These are phyloP conservation scores for Mythimna lalbum DNA, from an alignment of 2,888 invertebrate genomes.

Conservation along the genomic window DNA sequence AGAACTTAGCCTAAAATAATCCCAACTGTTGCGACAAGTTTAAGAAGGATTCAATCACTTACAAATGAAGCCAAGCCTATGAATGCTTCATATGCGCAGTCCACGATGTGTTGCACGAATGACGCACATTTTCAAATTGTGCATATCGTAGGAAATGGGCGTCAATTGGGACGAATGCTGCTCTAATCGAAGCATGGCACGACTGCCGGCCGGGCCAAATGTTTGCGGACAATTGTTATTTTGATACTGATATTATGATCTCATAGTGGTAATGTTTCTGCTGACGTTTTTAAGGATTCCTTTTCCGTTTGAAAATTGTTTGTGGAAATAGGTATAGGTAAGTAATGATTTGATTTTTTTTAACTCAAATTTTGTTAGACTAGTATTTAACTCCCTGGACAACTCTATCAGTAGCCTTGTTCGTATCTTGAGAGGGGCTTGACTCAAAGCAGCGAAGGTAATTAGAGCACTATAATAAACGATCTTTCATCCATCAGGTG, in stretches of 20 bases:
- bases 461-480: slow-evolving; percentile 8
- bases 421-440: background rate
- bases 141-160: slow-evolving; percentile 65
- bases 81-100: slow-evolving; percentile 40
- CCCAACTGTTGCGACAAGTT: background rate
- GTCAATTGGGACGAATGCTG: slow-evolving; percentile 77
- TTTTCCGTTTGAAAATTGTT: slow-evolving; percentile 10
- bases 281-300: slow-evolving; percentile 13
- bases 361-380: background rate
- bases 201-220: slow-evolving; percentile 70
- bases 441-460: no score
- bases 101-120: slow-evolving; percentile 39
- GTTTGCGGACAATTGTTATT: slow-evolving; percentile 71
- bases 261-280: slow-evolving; percentile 60
- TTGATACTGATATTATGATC: slow-evolving; percentile 69
- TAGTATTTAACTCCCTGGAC: background rate
- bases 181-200: slow-evolving; percentile 78
- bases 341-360: background rate
- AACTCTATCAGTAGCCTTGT: background rate
- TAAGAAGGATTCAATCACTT: slow-evolving; percentile 34
- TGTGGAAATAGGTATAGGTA: background rate
- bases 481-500: background rate
- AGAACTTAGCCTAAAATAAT: slow-evolving; percentile 10
- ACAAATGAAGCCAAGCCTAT: slow-evolving; percentile 31
- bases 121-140: slow-evolving; percentile 60